Conservation (phyloP, 2,797 vertebrate genomes). For the Falco rusticolus region DNA sequence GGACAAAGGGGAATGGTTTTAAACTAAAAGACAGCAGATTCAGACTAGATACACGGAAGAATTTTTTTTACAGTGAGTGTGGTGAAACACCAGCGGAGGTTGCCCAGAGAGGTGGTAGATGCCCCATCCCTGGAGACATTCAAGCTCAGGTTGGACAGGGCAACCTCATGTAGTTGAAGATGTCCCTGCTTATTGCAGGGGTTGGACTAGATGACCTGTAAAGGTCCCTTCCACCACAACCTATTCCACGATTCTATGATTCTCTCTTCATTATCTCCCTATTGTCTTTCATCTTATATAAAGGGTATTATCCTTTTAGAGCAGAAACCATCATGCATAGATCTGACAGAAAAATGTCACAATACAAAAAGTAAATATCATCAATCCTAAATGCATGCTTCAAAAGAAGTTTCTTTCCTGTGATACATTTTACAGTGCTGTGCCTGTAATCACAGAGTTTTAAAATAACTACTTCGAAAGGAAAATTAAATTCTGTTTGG, state of each 20-base stretch:
- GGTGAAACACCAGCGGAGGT: neutral
- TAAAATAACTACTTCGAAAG: neutral
- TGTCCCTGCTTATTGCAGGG: neutral
- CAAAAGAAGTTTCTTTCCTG: neutral
- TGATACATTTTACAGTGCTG: neutral
- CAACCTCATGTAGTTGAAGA: neutral
- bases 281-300: neutral
- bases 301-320: neutral
- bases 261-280: neutral
- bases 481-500: neutral
- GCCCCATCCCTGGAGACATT: neutral
- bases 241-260: neutral
- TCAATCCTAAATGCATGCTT: neutral
- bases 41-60: neutral
- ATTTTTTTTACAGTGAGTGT: neutral
- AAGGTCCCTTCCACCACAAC: neutral
- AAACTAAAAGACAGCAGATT: neutral
- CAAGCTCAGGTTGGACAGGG: accelerated
- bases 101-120: neutral
- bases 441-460: neutral
- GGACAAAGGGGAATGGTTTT: neutral
- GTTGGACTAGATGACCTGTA: neutral
- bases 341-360: neutral
- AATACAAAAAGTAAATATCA: neutral
- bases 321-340: neutral